phyloP scores from a whole-genome alignment of 1,140 invertebrate species.

The Diabrotica virgifera region DNA sequence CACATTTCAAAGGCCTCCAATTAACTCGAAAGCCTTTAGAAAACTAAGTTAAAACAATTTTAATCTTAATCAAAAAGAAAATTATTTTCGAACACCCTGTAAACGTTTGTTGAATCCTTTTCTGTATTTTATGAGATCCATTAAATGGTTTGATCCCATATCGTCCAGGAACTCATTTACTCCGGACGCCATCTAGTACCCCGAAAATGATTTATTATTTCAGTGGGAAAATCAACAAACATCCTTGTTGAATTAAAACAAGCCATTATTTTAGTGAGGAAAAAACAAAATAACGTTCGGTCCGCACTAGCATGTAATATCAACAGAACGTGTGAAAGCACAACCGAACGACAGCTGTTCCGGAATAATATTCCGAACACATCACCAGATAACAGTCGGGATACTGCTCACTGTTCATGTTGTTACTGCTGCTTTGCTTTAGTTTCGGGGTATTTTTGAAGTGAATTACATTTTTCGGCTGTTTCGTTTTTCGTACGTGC shows the following conservation, averaged over 20 bases:
- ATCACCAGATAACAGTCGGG: neutral
- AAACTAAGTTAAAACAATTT: too few species aligned
- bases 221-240: slow-evolving; percentile 14
- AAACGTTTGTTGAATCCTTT: too few species aligned
- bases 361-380: slow-evolving; percentile 11
- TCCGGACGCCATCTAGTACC: neutral
- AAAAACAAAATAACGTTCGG: slow-evolving; percentile 9
- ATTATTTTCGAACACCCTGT: too few species aligned
- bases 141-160: too few species aligned
- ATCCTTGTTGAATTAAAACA: slow-evolving; percentile 2
- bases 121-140: too few species aligned
- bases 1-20: too few species aligned
- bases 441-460: neutral
- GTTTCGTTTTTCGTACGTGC: too few species aligned
- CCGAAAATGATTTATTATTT: slow-evolving; percentile 15
- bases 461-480: neutral
- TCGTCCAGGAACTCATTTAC: too few species aligned
- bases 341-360: slow-evolving; percentile 25
- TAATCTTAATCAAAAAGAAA: too few species aligned
- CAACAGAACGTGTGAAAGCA: slow-evolving; percentile 38
- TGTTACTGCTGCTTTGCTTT: neutral
- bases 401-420: neutral
- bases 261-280: slow-evolving; percentile 8
- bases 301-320: slow-evolving; percentile 25
- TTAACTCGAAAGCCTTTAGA: too few species aligned